Evolutionary conservation across 2,888 invertebrate genomes (phyloP), one percentile per base, ranked within the genome.

Genomic region (Microctonus aethiopoides): DNA sequence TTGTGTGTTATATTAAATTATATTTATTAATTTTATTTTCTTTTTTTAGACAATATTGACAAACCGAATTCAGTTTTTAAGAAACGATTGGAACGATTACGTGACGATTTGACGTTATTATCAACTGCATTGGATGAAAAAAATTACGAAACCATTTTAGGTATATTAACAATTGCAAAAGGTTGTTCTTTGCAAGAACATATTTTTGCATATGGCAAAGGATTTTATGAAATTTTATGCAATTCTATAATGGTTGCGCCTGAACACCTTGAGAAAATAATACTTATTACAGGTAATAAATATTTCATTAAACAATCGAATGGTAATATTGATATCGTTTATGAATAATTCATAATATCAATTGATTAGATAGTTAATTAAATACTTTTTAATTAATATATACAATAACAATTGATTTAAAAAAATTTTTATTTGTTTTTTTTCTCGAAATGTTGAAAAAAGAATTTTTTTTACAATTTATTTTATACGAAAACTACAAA

Each of bases 231-330:
- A 3, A 80, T 83, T 68, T 69, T 84, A 7, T 74, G 75, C 67
- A 73, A 73, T 39, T 76, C 79, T 60, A 72, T 84, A 67, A 76
- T 76, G 54, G 70, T 46, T 36, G 77, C 79, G 7, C 72, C 74
- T n/a, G 68, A 75, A 34, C 79, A 79, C 70, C 52, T 83, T 32
- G 67, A 52, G 39, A 74, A 79, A 34, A 76, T 84, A 29, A 74
- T 80, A 51, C 68, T 73, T 52, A 66, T 72, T 26, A 76, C 83
- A 84, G 82, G 82, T 83, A 83, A 80, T 60, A 62, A 36, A 52
- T 67, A 51, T 61, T 67, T 67, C 24, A 24, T 36, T 36, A 36
- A 39, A 52, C 34, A 16, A 13, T 39, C 56, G 9, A 39, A 34
- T 32, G 51, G 52, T 7, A 16, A 24, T 26, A 24, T 46, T 16